phyloP scores from a whole-genome alignment of 2,888 invertebrate genomes.

The Noctuana brunneofusca region DNA sequence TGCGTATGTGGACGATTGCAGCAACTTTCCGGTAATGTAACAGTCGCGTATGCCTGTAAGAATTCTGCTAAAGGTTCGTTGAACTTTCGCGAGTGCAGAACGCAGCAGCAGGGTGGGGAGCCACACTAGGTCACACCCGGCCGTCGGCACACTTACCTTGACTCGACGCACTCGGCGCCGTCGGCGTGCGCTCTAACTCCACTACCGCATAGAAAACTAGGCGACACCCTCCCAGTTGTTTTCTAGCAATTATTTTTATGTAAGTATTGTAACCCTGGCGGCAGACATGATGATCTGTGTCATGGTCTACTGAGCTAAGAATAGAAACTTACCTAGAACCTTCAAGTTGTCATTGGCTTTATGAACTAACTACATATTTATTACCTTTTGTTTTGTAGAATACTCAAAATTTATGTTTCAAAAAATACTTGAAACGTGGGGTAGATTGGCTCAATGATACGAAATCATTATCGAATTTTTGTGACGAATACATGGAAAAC shows the following conservation, averaged over 20 bases:
- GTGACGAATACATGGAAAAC: too few relatives aligned
- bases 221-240: slow-evolving; percentile 58
- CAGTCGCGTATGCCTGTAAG: slow-evolving; percentile 77
- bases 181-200: slow-evolving; percentile 54
- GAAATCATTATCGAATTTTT: too few relatives aligned
- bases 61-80: slow-evolving; percentile 78
- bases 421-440: not conserved
- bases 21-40: slow-evolving; percentile 81
- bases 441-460: too few relatives aligned
- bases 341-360: not conserved
- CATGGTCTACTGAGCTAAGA: slow-evolving; percentile 18
- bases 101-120: slow-evolving; percentile 71
- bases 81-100: slow-evolving; percentile 81
- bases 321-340: not conserved
- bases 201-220: slow-evolving; percentile 72
- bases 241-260: slow-evolving; percentile 54
- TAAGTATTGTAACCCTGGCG: slow-evolving; percentile 42
- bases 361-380: not conserved
- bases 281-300: slow-evolving; percentile 22
- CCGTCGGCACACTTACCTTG: slow-evolving; percentile 83
- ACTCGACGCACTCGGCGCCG: slow-evolving; percentile 68
- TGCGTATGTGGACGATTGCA: slow-evolving; percentile 59
- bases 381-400: not conserved
- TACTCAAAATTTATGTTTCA: not conserved
- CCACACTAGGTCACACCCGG: slow-evolving; percentile 79